Percentiles rank a stretch among this genome's conserved stretches.
Evolutionary conservation across 2,113 vertebrate species (phyloP).

Genomic region (Cyphomyrus discorhynchus): DNA sequence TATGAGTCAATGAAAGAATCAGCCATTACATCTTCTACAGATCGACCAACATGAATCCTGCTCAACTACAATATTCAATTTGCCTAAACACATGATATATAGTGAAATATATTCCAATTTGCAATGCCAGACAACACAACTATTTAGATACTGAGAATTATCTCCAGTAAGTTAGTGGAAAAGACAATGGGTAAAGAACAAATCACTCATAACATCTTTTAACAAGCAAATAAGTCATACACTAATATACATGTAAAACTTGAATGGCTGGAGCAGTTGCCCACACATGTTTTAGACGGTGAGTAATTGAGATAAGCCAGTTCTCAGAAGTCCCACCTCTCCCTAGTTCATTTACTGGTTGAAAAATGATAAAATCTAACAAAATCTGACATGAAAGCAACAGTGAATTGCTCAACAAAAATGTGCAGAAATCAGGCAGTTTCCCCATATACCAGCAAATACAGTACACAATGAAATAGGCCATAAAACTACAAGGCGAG

Average conservation of each 20-base stretch:
- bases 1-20: neutral
- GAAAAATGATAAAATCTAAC: neutral
- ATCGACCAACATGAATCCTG: neutral
- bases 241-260: neutral
- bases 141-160: neutral
- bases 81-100: neutral
- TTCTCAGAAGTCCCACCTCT: neutral
- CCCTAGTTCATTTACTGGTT: neutral
- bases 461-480: neutral
- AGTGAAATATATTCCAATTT: neutral
- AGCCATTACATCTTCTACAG: neutral
- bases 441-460: neutral
- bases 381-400: neutral
- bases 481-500: neutral
- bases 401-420: neutral
- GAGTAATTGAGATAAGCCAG: neutral
- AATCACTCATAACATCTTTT: neutral
- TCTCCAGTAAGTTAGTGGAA: neutral
- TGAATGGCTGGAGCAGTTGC: neutral
- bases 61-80: neutral
- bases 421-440: neutral
- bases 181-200: neutral
- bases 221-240: neutral
- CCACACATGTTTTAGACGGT: neutral
- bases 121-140: neutral